Conservation (phyloP, 2,888 invertebrate genomes). For the Dexiosoma caninum region DNA sequence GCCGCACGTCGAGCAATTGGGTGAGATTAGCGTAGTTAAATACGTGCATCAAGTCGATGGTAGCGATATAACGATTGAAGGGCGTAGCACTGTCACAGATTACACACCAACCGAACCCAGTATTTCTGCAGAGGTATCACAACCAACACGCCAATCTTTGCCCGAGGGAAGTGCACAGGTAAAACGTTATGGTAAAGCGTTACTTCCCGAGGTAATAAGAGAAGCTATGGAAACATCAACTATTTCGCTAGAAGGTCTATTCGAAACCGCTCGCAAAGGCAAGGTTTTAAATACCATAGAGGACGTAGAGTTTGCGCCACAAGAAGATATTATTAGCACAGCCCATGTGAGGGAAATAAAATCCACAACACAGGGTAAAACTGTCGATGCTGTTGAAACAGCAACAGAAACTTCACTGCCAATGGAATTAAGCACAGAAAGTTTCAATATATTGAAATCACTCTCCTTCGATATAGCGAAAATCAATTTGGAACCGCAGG, state of each 20-base stretch:
- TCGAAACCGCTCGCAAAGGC: conserved; percentile 79
- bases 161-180: conserved; percentile 62
- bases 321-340: not conserved
- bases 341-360: not conserved
- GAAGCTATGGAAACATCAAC: conserved; percentile 81
- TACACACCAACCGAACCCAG: conserved; percentile 75
- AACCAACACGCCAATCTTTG: conserved; percentile 70
- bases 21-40: conserved; percentile 84
- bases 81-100: conserved; percentile 77
- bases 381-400: not conserved
- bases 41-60: conserved; percentile 82
- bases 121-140: conserved; percentile 53
- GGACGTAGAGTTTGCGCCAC: conserved; percentile 65
- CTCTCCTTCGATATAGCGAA: conserved; percentile 29
- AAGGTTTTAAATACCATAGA: conserved; percentile 69
- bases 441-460: conserved; percentile 31
- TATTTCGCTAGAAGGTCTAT: conserved; percentile 83
- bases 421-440: conserved; percentile 7
- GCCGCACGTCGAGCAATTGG: conserved; percentile 83
- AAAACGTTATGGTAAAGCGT: conserved; percentile 70
- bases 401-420: not conserved
- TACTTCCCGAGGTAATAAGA: conserved; percentile 74
- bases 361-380: not conserved
- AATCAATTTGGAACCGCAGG: conserved; percentile 26
- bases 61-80: conserved; percentile 74